phyloP scores from a whole-genome alignment of 2,888 invertebrate genomes.

The Acanthosepion esculentum region DNA sequence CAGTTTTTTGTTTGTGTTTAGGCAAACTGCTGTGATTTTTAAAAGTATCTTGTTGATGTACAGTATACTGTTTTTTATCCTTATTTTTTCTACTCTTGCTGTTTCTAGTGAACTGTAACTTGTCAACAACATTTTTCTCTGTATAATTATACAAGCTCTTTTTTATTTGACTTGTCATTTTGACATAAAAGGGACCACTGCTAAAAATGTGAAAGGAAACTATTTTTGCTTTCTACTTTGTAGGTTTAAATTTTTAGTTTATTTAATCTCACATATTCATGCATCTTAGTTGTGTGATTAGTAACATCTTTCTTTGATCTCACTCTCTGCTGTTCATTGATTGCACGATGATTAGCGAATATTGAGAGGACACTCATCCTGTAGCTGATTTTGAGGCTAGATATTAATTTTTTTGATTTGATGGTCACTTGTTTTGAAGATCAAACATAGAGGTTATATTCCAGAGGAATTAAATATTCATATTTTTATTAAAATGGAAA shows the following conservation, averaged over 20 bases:
- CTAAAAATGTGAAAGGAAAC: neutral
- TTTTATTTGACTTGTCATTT: neutral
- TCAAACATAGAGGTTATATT: neutral
- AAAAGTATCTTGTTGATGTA: neutral
- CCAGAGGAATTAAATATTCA: neutral
- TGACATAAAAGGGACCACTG: constrained; percentile 5
- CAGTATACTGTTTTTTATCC: neutral
- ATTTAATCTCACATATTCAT: neutral
- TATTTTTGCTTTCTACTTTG: neutral
- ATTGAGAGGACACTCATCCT: too few species aligned
- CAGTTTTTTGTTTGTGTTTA: too few species aligned
- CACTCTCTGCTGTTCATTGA: neutral
- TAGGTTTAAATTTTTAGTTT: neutral
- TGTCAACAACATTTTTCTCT: neutral
- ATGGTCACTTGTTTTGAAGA: neutral
- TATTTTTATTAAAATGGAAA: too few species aligned
- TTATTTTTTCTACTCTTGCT: neutral
- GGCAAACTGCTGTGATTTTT: neutral
- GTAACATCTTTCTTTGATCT: neutral
- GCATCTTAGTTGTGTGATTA: neutral
- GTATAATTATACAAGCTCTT: neutral
- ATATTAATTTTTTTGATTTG: neutral
- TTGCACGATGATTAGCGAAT: neutral
- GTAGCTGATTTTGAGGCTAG: too few species aligned
- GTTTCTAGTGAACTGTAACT: neutral